These are phyloP conservation scores for Cavia porcellus DNA, from an alignment of 2,113 vertebrate genomes.

Conservation along the genomic window DNA sequence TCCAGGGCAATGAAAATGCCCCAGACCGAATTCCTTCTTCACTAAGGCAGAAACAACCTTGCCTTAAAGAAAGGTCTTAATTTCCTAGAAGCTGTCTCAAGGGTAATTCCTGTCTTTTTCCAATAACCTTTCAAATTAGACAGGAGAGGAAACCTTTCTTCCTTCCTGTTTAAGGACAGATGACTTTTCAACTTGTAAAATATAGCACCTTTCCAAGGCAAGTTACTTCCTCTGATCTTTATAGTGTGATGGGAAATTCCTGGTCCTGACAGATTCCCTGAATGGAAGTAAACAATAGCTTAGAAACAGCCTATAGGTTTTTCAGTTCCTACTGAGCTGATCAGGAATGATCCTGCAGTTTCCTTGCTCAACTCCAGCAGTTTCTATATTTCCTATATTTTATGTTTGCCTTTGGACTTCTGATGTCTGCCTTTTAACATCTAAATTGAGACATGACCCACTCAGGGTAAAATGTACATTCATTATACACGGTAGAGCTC, in stretches of 20 bases:
- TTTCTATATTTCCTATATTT: not conserved
- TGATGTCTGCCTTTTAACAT: conserved; percentile 24
- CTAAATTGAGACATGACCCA: not conserved
- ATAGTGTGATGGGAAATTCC: conserved; percentile 1
- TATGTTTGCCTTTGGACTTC: not conserved
- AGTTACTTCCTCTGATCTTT: not conserved
- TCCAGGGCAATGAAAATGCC: not conserved
- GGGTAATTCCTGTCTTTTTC: not conserved
- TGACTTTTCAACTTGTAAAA: conserved; percentile 18
- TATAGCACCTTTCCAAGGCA: not conserved
- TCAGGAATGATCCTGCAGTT: not conserved
- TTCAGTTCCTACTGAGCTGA: not conserved
- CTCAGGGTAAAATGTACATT: not conserved
- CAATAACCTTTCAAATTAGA: conserved; percentile 55
- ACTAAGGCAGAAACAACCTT: not conserved
- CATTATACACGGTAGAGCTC: not conserved
- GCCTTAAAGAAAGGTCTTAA: conserved; percentile 25
- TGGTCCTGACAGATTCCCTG: not conserved
- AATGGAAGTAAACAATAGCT: conserved; percentile 8
- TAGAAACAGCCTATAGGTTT: not conserved
- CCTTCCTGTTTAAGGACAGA: conserved; percentile 25
- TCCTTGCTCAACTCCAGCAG: not conserved
- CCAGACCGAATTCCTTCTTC: not conserved
- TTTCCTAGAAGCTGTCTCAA: conserved; percentile 40
- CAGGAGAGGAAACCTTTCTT: not conserved